These are phyloP conservation scores for Panulirus ornatus DNA, from an alignment of 1,140 invertebrate genomes.

Conservation along the genomic window DNA sequence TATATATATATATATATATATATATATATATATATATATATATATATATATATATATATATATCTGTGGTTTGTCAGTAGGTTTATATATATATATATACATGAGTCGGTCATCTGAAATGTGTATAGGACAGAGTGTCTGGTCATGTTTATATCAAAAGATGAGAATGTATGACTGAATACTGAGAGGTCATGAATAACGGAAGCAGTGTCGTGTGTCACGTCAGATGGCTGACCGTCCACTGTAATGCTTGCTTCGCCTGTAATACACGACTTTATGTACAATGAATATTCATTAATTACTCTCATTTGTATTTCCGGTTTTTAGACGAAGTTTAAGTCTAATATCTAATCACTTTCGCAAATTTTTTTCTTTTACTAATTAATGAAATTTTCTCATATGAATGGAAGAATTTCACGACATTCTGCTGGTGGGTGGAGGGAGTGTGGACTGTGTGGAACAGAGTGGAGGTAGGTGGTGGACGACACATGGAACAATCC, in stretches of 20 bases:
- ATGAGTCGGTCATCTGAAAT: neutral
- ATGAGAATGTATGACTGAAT: too few species aligned
- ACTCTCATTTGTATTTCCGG: too few species aligned
- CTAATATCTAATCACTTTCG: too few species aligned
- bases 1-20: too few species aligned
- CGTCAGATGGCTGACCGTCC: neutral
- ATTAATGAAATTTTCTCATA: neutral
- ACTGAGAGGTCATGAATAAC: neutral
- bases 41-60: too few species aligned
- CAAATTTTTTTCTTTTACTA: too few species aligned
- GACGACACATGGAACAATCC: neutral
- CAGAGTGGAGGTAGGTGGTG: neutral
- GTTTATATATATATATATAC: conserved; percentile 15
- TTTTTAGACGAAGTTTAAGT: too few species aligned
- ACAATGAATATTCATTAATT: too few species aligned
- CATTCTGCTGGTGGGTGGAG: neutral
- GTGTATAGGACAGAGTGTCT: neutral
- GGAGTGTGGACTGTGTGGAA: neutral
- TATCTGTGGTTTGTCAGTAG: too few species aligned
- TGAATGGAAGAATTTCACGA: neutral
- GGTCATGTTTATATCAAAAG: neutral
- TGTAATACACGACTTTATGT: neutral
- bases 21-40: too few species aligned
- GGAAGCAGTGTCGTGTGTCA: neutral
- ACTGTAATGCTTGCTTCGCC: neutral